Conservation (phyloP, 2,888 invertebrate species). For the Dynastes tityus region DNA sequence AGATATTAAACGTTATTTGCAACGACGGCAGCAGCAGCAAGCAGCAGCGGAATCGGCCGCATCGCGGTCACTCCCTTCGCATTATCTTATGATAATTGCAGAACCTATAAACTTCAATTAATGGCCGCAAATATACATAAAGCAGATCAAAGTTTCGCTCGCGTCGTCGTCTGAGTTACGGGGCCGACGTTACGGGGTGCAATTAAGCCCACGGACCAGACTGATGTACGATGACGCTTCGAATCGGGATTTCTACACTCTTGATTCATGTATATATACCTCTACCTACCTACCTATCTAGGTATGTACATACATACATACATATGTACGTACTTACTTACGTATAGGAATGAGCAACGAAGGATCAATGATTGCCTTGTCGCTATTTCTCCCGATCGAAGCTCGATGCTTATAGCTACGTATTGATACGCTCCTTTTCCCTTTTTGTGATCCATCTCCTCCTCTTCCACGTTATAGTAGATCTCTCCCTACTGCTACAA, state of each 20-base stretch:
- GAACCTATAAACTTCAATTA: slow-evolving; percentile 71
- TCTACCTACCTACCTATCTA: background rate
- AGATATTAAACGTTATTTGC: background rate
- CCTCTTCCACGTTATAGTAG: background rate
- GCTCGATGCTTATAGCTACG: no score
- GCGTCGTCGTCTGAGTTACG: slow-evolving; percentile 64
- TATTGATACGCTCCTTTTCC: no score
- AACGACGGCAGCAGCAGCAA: slow-evolving; percentile 1
- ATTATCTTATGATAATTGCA: slow-evolving; percentile 71
- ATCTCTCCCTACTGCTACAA: no score
- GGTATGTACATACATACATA: slow-evolving; percentile 12
- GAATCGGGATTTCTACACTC: slow-evolving; percentile 64
- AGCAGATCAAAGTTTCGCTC: slow-evolving; percentile 70
- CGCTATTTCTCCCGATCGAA: background rate
- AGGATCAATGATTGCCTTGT: background rate
- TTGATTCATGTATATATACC: slow-evolving; percentile 62
- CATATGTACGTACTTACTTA: slow-evolving; percentile 4
- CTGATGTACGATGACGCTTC: slow-evolving; percentile 68
- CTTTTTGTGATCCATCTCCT: background rate
- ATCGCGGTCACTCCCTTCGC: slow-evolving; percentile 67
- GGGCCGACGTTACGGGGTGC: slow-evolving; percentile 67
- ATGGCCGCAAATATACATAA: slow-evolving; percentile 70
- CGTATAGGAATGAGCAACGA: background rate
- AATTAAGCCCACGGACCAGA: slow-evolving; percentile 70
- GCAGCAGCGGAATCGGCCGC: slow-evolving; percentile 55